Conservation (phyloP, 2,797 vertebrate species). For the Miichthys miiuy region DNA sequence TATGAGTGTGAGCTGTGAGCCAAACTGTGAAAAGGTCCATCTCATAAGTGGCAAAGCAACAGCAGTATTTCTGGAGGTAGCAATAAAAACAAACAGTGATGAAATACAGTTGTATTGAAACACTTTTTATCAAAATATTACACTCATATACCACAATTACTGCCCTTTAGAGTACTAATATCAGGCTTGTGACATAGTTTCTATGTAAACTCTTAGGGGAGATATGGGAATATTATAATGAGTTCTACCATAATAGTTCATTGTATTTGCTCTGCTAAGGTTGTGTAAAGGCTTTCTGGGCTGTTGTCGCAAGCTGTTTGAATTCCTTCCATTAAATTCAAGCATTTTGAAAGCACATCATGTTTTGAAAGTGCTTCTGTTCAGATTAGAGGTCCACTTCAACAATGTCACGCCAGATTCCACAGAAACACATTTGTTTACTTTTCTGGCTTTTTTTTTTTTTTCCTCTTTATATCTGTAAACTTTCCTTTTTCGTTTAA, state of each 20-base stretch:
- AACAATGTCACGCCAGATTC: conserved; percentile 20
- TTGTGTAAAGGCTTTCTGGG: not conserved
- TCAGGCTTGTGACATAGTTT: conserved; percentile 7
- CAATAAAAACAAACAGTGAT: conserved; percentile 61
- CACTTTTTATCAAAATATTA: conserved; percentile 56
- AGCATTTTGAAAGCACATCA: not conserved
- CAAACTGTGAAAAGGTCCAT: conserved; percentile 60
- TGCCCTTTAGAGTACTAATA: conserved; percentile 1
- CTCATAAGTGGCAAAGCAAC: conserved; percentile 56
- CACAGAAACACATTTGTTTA: conserved; percentile 8
- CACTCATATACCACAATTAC: conserved; percentile 36
- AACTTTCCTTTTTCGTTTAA: not conserved
- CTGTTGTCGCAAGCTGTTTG: not conserved
- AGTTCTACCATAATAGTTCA: not conserved
- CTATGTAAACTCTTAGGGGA: conserved; percentile 27
- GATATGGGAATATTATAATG: not conserved
- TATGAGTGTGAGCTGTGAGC: conserved; percentile 61
- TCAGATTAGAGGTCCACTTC: conserved; percentile 20
- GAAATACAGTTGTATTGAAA: conserved; percentile 50
- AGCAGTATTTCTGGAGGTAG: conserved; percentile 56
- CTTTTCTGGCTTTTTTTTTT: not conserved
- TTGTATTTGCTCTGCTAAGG: conserved; percentile 10
- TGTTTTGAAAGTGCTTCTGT: conserved; percentile 22
- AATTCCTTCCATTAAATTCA: conserved; percentile 7
- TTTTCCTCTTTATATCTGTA: not conserved